Evolutionary conservation across 2,888 invertebrate species (phyloP).

Genomic region (Dolomedes plantarius): DNA sequence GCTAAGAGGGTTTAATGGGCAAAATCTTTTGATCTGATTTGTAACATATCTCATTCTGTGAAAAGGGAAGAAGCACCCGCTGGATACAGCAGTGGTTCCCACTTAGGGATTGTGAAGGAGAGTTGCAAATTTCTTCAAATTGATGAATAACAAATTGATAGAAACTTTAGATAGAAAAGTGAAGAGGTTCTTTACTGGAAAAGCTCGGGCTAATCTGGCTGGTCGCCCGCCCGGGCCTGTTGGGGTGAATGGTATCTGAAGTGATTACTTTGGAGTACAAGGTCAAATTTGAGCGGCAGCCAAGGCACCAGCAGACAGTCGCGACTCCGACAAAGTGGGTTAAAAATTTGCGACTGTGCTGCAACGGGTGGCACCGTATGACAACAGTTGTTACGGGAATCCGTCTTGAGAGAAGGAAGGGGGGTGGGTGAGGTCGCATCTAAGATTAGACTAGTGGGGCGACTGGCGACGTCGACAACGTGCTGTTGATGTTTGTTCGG

Average conservation of each 20-base stretch:
- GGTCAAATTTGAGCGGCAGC: constrained; percentile 52
- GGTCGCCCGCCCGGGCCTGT: constrained; percentile 22
- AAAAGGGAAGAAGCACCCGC: too few relatives aligned
- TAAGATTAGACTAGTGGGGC: constrained; percentile 47
- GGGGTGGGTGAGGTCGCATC: not conserved
- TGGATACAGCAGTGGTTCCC: too few relatives aligned
- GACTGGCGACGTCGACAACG: not conserved
- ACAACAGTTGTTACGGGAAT: constrained; percentile 39
- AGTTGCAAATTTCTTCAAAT: too few relatives aligned
- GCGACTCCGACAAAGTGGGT: constrained; percentile 35
- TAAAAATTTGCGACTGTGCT: constrained; percentile 28
- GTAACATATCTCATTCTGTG: too few relatives aligned
- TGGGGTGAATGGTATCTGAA: constrained; percentile 58
- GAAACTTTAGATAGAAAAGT: not conserved
- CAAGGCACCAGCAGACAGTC: constrained; percentile 44
- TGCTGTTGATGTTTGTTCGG: not conserved
- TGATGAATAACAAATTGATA: not conserved
- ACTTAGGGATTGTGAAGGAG: too few relatives aligned
- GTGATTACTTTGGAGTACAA: constrained; percentile 48
- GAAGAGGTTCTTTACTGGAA: not conserved
- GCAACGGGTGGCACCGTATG: constrained; percentile 1
- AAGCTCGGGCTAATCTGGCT: constrained; percentile 14
- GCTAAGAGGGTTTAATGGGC: too few relatives aligned
- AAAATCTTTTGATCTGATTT: too few relatives aligned
- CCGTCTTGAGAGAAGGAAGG: not conserved